phyloP scores from a whole-genome alignment of 2,113 vertebrate species.

The Calidris pugnax region DNA sequence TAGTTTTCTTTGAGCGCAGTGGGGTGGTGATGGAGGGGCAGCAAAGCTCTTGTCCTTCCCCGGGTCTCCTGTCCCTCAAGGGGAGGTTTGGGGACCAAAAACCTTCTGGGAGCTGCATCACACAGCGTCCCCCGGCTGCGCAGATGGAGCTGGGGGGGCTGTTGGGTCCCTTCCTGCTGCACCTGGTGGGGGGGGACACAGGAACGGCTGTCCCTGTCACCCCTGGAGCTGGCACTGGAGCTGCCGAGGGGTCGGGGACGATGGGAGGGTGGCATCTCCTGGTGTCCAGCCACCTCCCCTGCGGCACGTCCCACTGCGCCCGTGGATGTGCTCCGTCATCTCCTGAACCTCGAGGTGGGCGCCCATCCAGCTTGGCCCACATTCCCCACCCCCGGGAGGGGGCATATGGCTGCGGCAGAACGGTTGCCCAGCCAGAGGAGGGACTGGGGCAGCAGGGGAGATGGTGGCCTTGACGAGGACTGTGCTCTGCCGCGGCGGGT shows the following conservation, averaged over 20 bases:
- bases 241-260: background rate
- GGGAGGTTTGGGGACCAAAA: background rate
- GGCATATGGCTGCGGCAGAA: background rate
- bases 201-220: background rate
- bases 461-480: background rate
- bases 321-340: background rate
- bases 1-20: accelerated
- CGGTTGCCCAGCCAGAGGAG: background rate
- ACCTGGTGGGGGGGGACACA: accelerated
- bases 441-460: accelerated
- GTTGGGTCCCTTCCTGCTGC: background rate
- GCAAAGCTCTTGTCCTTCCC: background rate
- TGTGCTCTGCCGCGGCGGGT: accelerated
- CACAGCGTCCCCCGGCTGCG: accelerated
- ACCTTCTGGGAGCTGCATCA: background rate
- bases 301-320: background rate
- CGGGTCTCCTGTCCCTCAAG: background rate
- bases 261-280: background rate
- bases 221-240: background rate
- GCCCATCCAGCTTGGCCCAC: background rate
- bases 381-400: background rate
- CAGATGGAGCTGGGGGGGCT: background rate
- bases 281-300: background rate
- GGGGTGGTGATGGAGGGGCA: background rate
- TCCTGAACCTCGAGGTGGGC: background rate